Percentiles rank a stretch among this genome's conserved stretches.
phyloP scores from a whole-genome alignment of 2,888 invertebrate genomes.

The Ellobium chinense region DNA sequence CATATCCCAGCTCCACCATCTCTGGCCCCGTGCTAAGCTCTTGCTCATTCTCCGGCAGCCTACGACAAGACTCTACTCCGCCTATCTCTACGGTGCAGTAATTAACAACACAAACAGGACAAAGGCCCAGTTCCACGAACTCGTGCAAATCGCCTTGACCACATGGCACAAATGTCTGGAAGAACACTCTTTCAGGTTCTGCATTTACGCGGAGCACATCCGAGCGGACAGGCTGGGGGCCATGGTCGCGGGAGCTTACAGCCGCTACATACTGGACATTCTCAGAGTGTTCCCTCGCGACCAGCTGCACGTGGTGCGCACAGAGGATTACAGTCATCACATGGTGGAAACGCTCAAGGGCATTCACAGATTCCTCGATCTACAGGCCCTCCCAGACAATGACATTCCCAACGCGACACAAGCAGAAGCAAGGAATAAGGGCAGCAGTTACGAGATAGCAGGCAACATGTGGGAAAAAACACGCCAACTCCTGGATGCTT shows the following conservation, averaged over 20 bases:
- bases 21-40: too few species aligned
- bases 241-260: background rate
- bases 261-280: background rate
- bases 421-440: too few species aligned
- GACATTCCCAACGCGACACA: too few species aligned
- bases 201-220: background rate
- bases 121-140: background rate
- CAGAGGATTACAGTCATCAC: slow-evolving; percentile 40
- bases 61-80: background rate
- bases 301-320: slow-evolving; percentile 29
- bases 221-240: too few species aligned
- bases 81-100: background rate
- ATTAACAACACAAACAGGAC: background rate
- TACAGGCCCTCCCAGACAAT: too few species aligned
- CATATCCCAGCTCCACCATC: background rate
- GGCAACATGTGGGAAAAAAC: too few species aligned
- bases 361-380: slow-evolving; percentile 52
- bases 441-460: too few species aligned
- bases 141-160: background rate
- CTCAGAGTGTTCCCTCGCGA: slow-evolving; percentile 26
- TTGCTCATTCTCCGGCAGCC: too few species aligned
- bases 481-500: too few species aligned
- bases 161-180: background rate
- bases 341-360: slow-evolving; percentile 40
- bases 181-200: background rate